Evolutionary conservation across 2,888 invertebrate genomes (phyloP).

Genomic region (Metopia argyrocephala): DNA sequence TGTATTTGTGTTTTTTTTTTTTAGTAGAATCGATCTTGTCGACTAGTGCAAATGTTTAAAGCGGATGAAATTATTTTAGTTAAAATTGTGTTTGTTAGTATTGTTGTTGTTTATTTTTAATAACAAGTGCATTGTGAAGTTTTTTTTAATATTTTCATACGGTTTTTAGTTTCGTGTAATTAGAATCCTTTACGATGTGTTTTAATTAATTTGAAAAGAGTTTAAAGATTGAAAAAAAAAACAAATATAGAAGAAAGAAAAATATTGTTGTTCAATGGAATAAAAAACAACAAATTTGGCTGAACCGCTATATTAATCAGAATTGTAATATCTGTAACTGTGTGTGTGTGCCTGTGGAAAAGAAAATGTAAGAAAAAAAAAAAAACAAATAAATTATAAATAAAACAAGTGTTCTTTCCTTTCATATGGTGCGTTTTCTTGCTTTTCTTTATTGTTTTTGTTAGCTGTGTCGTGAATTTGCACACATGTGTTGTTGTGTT

Average conservation of each 20-base stretch:
- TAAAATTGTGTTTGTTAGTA: conserved; percentile 18
- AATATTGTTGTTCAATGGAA: conserved; percentile 7
- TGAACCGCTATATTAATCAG: background rate
- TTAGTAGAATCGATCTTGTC: conserved; percentile 78
- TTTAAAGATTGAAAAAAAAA: conserved; percentile 30
- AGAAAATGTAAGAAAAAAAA: background rate
- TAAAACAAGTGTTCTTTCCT: conserved; percentile 52
- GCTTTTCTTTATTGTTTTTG: background rate
- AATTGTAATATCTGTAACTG: background rate
- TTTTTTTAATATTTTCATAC: conserved; percentile 50
- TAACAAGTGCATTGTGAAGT: conserved; percentile 4
- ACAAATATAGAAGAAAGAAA: conserved; percentile 27
- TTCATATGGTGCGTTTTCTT: conserved; percentile 11
- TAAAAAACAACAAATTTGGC: conserved; percentile 26
- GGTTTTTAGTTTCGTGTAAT: too few relatives aligned
- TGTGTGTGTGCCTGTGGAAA: conserved; percentile 22
- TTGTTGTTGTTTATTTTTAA: conserved; percentile 17
- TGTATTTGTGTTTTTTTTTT: background rate
- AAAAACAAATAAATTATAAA: conserved; percentile 11
- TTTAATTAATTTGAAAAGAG: conserved; percentile 33
- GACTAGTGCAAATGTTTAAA: conserved; percentile 73
- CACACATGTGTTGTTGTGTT: conserved; percentile 38
- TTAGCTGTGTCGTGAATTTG: conserved; percentile 26
- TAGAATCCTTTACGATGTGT: conserved; percentile 22
- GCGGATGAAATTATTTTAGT: conserved; percentile 62